Base-by-base conservation (phyloP, 2,113 vertebrate genomes). In the Melanostigma gelatinosum region DNA sequence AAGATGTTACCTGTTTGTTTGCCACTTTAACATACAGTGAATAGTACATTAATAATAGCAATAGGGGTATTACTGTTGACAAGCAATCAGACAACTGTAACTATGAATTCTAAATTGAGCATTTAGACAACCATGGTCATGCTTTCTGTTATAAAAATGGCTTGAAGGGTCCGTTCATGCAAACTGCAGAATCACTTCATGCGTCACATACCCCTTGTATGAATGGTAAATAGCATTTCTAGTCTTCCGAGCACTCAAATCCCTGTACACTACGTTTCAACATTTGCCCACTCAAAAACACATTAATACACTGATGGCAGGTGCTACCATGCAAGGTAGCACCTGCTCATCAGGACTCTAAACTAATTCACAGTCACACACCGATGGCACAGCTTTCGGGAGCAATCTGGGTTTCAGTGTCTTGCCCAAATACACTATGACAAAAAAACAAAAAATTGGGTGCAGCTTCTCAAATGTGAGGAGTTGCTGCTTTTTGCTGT, bases 1-100 rank as follows among this genome's bases (percentile, higher is more conserved):
- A 40, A 55, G 70, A 69, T 38, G 46, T 74, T 38, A 61, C n/a
- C 20, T 40, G 54, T 77, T 50, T 66, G 42, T 77, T 72, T 54
- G 4, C 38, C 57, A 36, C 22, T 63, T 54, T 67, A 72, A 36
- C 27, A 67, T 61, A 29, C 10, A 61, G 24, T 1, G 15, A 68
- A 57, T 10, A 58, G 13, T 50, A 13, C 15, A 44, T 52, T 71
- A 20, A 48, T 60, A 27, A 34, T 22, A 22, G 18, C 3, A 40
- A n/a, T 36, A 57, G 24, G 24, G n/a, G 4, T 44, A 38, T 55
- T 40, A 40, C 42, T 70, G 20, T 40, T 75, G 48, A 62, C 11
- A 67, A 67, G 24, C 2, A 69, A 32, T 55, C 22, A 57, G 63
- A 27, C 8, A 68, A 32, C 16, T 67, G 7, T 66, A 20, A 38